Conservation (phyloP, 2,797 vertebrate species). For the Propithecus perrieri region DNA sequence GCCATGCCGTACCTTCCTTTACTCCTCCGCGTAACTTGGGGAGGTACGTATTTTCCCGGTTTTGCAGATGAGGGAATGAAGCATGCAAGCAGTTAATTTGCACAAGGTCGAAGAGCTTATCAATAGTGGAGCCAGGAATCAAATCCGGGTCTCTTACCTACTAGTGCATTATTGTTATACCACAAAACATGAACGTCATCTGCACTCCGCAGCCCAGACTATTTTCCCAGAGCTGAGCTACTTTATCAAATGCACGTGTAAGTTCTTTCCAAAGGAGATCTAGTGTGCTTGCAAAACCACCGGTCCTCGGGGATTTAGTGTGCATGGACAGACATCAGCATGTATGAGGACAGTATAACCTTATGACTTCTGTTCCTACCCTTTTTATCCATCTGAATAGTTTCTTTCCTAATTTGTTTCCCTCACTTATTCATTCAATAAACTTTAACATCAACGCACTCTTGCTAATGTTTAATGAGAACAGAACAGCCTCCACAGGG, state of each 20-base stretch:
- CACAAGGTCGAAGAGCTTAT: background rate
- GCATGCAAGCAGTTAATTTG: background rate
- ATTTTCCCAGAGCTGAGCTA: rapidly evolving
- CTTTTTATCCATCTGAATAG: background rate
- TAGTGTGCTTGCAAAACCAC: background rate
- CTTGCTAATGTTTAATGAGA: too few species aligned
- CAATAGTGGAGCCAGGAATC: background rate
- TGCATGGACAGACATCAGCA: rapidly evolving
- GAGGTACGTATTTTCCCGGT: rapidly evolving
- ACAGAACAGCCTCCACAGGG: background rate
- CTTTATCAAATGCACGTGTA: too few species aligned
- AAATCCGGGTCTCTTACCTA: background rate
- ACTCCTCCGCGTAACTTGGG: background rate
- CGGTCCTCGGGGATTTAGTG: rapidly evolving
- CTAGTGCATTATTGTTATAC: rapidly evolving
- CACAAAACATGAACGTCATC: too few species aligned
- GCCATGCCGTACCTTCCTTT: too few species aligned
- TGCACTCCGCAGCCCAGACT: rapidly evolving
- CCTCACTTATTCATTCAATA: background rate
- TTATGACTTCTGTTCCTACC: background rate
- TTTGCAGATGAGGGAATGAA: background rate
- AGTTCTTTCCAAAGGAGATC: background rate
- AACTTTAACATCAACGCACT: background rate
- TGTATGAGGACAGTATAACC: rapidly evolving
- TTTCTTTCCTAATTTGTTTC: background rate